Conservation (phyloP, 2,888 invertebrate species). For the Drosophila pseudotakahashii region DNA sequence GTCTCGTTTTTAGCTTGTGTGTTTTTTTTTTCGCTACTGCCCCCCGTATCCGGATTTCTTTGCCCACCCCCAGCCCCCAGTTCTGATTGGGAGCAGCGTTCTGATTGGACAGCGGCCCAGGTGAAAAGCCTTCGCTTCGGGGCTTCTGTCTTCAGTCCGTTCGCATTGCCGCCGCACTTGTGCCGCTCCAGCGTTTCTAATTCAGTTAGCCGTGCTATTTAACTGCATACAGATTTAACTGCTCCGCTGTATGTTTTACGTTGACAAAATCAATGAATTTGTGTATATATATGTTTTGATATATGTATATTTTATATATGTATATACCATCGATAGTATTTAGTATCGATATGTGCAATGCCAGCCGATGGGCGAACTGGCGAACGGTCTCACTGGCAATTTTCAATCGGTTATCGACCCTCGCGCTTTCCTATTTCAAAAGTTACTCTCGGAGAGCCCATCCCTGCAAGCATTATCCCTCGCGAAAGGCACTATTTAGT, state of each 20-base stretch:
- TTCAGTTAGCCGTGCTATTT: conserved; percentile 17
- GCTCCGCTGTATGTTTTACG: conserved; percentile 67
- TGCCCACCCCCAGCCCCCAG: conserved; percentile 10
- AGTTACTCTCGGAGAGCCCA: no score
- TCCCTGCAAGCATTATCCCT: no score
- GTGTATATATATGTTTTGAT: conserved; percentile 73
- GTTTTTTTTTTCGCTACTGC: conserved; percentile 25
- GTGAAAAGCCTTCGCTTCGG: conserved; percentile 19
- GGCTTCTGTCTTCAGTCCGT: conserved; percentile 22
- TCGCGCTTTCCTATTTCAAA: no score
- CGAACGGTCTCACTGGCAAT: no score
- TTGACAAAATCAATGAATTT: conserved; percentile 82
- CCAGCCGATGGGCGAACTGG: no score
- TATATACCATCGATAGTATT: neutral
- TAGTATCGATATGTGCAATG: no score
- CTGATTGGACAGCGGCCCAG: conserved; percentile 46
- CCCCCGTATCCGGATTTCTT: conserved; percentile 39
- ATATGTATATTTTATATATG: conserved; percentile 1
- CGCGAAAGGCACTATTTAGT: no score
- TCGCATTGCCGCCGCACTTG: conserved; percentile 34
- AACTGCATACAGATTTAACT: conserved; percentile 4
- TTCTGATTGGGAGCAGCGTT: conserved; percentile 46
- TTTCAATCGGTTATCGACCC: no score
- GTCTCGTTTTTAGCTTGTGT: conserved; percentile 4
- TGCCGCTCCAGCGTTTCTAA: conserved; percentile 49